Conservation (phyloP, 2,797 vertebrate genomes). For the Telmatherina bonti region DNA sequence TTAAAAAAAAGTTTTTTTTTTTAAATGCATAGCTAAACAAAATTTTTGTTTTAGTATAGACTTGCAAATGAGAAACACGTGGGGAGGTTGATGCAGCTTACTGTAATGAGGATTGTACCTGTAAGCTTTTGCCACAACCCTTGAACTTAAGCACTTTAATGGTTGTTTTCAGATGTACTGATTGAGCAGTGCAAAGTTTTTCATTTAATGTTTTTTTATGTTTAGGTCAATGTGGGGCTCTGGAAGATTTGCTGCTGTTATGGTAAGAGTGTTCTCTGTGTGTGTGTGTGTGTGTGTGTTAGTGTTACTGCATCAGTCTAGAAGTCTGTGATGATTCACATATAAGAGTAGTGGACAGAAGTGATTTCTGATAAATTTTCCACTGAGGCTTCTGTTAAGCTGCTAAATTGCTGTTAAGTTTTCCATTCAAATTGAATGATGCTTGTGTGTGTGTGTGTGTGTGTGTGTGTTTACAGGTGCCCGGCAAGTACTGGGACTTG, state of each 20-base stretch:
- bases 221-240: neutral
- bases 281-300: too few species aligned
- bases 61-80: too few species aligned
- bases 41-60: too few species aligned
- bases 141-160: too few species aligned
- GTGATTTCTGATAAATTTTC: conserved; percentile 88
- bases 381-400: conserved; percentile 83
- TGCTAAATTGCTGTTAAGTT: accelerated
- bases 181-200: too few species aligned
- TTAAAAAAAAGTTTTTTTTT: too few species aligned
- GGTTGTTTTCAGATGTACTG: too few species aligned
- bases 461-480: neutral
- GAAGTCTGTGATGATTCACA: conserved; percentile 77
- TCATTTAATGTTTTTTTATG: too few species aligned
- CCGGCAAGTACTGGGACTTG: accelerated
- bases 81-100: too few species aligned
- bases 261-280: conserved; percentile 21
- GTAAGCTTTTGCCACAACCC: too few species aligned
- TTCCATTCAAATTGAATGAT: accelerated
- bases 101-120: too few species aligned
- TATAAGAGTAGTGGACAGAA: conserved; percentile 97
- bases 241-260: accelerated
- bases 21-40: too few species aligned
- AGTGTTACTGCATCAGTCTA: accelerated
- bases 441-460: conserved; percentile 2